phyloP scores from a whole-genome alignment of 2,888 invertebrate species.

The Temnothorax rugatulus region DNA sequence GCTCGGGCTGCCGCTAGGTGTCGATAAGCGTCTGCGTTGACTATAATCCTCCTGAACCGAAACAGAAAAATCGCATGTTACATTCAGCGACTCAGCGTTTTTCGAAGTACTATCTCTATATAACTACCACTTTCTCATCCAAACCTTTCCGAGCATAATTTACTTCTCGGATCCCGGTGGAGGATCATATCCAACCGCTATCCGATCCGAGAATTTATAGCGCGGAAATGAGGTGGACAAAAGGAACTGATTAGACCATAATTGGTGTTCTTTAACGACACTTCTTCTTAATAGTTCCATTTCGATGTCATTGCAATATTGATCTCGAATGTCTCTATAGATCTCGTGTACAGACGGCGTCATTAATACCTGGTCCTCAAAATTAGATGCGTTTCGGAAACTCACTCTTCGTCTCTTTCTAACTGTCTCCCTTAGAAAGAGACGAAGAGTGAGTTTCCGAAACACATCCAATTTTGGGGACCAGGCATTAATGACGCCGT shows the following conservation, averaged over 20 bases:
- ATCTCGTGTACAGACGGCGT: neutral
- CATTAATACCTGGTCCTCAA: no score
- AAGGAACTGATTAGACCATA: neutral
- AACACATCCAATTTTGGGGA: no score
- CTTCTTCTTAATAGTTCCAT: neutral
- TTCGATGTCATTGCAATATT: neutral
- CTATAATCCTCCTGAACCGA: slow-evolving; percentile 88
- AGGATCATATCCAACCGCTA: neutral
- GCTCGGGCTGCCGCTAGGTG: slow-evolving; percentile 91
- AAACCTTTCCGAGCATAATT: slow-evolving; percentile 5
- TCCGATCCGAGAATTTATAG: slow-evolving; percentile 18
- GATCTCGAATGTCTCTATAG: neutral
- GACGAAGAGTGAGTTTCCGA: no score
- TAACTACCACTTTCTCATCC: slow-evolving; percentile 23
- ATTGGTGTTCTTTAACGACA: neutral
- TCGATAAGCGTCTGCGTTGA: slow-evolving; percentile 91
- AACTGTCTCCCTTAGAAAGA: no score
- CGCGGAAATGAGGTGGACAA: neutral
- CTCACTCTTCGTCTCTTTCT: no score
- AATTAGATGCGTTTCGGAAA: no score
- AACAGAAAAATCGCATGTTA: slow-evolving; percentile 48
- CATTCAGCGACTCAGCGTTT: slow-evolving; percentile 32
- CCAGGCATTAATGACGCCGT: no score
- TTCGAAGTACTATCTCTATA: slow-evolving; percentile 28
- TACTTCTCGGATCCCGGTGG: neutral